These are phyloP conservation scores for Baryphthengus martii DNA, from an alignment of 2,113 vertebrate species.

Conservation along the genomic window DNA sequence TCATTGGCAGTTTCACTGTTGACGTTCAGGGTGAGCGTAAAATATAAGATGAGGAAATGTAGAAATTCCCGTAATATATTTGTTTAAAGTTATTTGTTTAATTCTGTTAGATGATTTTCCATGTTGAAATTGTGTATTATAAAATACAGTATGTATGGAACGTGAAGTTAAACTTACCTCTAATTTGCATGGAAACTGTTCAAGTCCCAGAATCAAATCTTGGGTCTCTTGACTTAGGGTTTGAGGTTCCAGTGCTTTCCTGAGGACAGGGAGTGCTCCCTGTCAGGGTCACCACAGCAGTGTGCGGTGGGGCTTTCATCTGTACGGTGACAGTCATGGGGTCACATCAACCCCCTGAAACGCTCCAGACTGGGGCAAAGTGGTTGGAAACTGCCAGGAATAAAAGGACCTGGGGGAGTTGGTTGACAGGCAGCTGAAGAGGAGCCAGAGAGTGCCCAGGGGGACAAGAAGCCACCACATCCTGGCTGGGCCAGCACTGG, in stretches of 20 bases:
- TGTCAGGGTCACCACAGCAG: neutral
- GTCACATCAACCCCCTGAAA: neutral
- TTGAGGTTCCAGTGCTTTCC: neutral
- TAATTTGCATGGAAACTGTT: neutral
- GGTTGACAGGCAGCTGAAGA: too few species aligned
- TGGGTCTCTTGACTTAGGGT: neutral
- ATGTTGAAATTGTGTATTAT: fast-evolving
- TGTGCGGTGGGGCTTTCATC: too few species aligned
- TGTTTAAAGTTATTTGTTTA: neutral
- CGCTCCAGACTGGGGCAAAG: too few species aligned
- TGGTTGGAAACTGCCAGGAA: too few species aligned
- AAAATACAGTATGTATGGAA: neutral
- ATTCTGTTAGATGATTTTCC: neutral
- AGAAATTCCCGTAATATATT: neutral
- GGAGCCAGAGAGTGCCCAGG: too few species aligned
- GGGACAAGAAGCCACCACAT: too few species aligned
- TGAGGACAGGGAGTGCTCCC: neutral
- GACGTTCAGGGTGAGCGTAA: neutral
- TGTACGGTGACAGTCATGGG: neutral
- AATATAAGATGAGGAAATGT: neutral
- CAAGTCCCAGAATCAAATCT: neutral
- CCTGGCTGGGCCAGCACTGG: too few species aligned
- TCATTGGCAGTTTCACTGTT: neutral
- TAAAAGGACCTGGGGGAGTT: too few species aligned
- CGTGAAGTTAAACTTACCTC: neutral